Percentiles rank a stretch among this genome's conserved stretches.
Evolutionary conservation across 2,113 vertebrate genomes (phyloP).

Genomic region (Nerophis lumbriciformis): DNA sequence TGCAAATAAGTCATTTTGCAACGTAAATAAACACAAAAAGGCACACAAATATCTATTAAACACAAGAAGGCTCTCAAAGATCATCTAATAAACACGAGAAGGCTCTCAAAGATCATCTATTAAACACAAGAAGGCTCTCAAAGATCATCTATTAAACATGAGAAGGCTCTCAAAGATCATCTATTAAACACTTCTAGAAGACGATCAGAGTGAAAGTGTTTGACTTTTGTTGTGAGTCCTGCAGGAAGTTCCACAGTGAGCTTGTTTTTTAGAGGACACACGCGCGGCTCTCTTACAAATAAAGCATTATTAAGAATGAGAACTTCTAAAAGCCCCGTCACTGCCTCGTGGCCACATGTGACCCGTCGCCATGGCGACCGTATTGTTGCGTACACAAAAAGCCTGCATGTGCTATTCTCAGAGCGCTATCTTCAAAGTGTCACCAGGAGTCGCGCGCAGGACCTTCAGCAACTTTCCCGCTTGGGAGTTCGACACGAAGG

Average conservation of each 20-base stretch:
- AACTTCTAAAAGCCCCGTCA: slow-evolving; percentile 6
- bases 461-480: too few species aligned
- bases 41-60: too few species aligned
- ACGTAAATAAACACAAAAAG: too few species aligned
- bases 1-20: too few species aligned
- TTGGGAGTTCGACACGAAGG: too few species aligned
- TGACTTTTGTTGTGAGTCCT: not conserved
- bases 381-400: slow-evolving; percentile 43
- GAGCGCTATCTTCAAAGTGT: slow-evolving; percentile 40
- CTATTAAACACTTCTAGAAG: too few species aligned
- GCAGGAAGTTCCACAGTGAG: not conserved
- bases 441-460: not conserved
- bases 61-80: too few species aligned
- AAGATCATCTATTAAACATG: not conserved
- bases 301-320: not conserved
- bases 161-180: too few species aligned
- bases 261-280: not conserved
- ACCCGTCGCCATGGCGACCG: slow-evolving; percentile 35
- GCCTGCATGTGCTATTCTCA: slow-evolving; percentile 40
- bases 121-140: not conserved
- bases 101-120: too few species aligned
- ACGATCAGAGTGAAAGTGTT: not conserved
- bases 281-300: not conserved
- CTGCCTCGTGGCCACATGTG: slow-evolving; percentile 45
- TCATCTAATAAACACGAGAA: too few species aligned